These are phyloP conservation scores for Lochmaea crataegi DNA, from an alignment of 2,888 invertebrate species.

Conservation along the genomic window DNA sequence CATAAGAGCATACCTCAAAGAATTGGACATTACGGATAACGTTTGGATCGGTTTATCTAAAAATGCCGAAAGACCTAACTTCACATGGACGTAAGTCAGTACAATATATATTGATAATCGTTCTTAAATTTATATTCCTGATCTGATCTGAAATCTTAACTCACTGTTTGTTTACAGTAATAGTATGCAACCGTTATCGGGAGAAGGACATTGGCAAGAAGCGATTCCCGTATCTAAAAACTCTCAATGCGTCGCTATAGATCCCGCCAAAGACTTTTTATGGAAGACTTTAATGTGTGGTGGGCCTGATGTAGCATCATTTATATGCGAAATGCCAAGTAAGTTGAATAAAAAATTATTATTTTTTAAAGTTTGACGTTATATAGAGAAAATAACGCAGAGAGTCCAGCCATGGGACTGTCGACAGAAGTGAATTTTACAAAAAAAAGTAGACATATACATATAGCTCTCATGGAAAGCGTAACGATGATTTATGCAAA, in stretches of 20 bases:
- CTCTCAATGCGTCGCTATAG: conserved; percentile 80
- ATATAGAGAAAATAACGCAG: too few species aligned
- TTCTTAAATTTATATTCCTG: conserved; percentile 25
- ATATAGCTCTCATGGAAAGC: too few species aligned
- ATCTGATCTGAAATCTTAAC: not conserved
- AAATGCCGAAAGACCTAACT: conserved; percentile 76
- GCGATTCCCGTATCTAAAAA: conserved; percentile 69
- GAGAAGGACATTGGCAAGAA: conserved; percentile 81
- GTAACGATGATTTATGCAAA: too few species aligned
- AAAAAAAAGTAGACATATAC: too few species aligned
- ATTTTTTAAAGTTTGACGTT: too few species aligned
- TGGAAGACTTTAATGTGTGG: conserved; percentile 83
- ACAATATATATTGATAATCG: not conserved
- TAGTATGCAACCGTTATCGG: conserved; percentile 69
- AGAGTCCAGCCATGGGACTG: too few species aligned
- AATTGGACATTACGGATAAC: conserved; percentile 79
- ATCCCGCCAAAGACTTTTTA: conserved; percentile 81
- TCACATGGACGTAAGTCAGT: conserved; percentile 80
- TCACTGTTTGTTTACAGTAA: conserved; percentile 64
- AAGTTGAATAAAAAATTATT: conserved; percentile 47
- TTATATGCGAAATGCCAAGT: conserved; percentile 85
- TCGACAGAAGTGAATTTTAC: too few species aligned
- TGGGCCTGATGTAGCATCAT: conserved; percentile 81
- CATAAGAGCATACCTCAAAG: conserved; percentile 80
- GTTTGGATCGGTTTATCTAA: conserved; percentile 85